Evolutionary conservation across 2,888 invertebrate genomes (phyloP), one percentile per base, ranked within the genome.

Genomic region (Pimpla rufipes): DNA sequence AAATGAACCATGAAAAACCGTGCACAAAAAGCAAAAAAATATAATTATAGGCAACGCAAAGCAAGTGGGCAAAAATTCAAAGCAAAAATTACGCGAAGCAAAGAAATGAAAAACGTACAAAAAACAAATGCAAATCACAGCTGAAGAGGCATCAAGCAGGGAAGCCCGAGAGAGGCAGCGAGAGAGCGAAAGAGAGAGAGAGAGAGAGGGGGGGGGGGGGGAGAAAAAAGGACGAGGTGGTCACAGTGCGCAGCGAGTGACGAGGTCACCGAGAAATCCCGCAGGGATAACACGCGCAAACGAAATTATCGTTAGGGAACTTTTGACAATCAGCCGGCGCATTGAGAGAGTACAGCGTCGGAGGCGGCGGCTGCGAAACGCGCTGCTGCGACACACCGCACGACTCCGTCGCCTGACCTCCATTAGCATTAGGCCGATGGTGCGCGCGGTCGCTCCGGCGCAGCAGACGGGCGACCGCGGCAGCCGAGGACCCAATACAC

Each of bases 281-380:
- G 77, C 81, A 42, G 84, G 29, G 84, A 82, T 84, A 80, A 84
- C 73, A 16, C 21, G 10, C 71, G 13, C 66, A 16, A 80, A 45
- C 50, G 29, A 52, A 70, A 82, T 82, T 80, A 81, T 84, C 84
- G 76, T 85, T 85, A 78, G 79, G 52, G 62, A 78, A 76, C 83
- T 81, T 85, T 83, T 83, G 81, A 81, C 77, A 83, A 85, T 85
- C 83, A 81, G 62, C 50, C 37, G 40, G 45, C 64, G 71, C 66
- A 83, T 82, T 82, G 74, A 78, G 45, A 23, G 66, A 18, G 66
- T 66, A 16, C 57, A 67, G 57, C 18, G 16, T 3, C 16, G 45
- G 47, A 16, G 37, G 18, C 55, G 47, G 18, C 66, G 10, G 35
- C 18, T 45, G 42, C 18, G 62, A 74, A 29, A 62, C 18, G 47